Evolutionary conservation across 2,797 vertebrate species (phyloP), one percentile per base, ranked within the genome.

Genomic region (Tapera naevia): DNA sequence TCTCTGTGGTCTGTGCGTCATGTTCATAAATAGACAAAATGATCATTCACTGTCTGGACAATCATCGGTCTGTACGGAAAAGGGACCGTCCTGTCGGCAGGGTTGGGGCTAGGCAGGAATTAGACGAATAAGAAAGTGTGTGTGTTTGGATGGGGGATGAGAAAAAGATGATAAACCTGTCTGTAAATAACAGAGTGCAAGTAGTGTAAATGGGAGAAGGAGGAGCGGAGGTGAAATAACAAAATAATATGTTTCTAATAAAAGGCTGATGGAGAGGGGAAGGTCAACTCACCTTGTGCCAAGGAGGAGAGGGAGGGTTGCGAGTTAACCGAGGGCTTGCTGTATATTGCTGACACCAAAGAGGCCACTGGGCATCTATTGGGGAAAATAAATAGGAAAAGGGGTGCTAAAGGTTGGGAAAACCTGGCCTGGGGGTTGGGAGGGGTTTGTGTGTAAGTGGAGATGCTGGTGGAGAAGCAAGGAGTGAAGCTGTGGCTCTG

Each of bases 1-100:
- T 97, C 97, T 98, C 96, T 97, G 97, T 95, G 94, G 96, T 97
- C 97, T 80, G 82, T 97, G 96, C 96, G 96, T 97, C 91, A 73
- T 84, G 94, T 97, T 95, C 94, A 54, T 94, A 93, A 95, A 96
- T 95, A 96, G 96, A 97, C 97, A 97, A 93, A 94, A 94, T 90
- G 89, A 96, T 96, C 94, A 93, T 96, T 97, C 96, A 94, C 39
- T 67, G 70, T 91, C 61, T 3, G 66, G 90, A 96, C 94, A 97
- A 96, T 96, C 91, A n/a, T 86, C 11, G 2, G 88, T 91, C 89
- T 92, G 94, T 97, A 96, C 94, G 92, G 97, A 97, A 97, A 88
- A 97, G 88, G 75, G 61, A 57, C 69, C 5, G 21, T 58, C 57
- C 56, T 28, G 27, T 13, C 6, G 32, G 90, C 7, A 1, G 80